A percentile compares a stretch with the other conserved stretches of the same genome.
Conservation (phyloP, 64 coral and sea anemone species). For the Montipora capricornis region DNA sequence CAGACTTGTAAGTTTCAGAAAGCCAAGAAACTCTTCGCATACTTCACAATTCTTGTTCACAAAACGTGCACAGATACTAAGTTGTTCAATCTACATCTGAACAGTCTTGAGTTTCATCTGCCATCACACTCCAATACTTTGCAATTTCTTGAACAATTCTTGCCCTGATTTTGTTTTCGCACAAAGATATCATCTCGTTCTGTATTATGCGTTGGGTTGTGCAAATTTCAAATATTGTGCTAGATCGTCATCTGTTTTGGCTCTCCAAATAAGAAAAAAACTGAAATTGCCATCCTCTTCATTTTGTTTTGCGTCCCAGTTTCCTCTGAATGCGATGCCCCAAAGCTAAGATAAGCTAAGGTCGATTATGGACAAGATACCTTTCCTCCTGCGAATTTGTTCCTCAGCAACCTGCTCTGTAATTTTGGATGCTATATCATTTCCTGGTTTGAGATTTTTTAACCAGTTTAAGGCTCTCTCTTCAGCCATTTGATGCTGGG, state of each 20-base stretch:
- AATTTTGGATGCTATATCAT: neutral
- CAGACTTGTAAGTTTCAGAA: neutral
- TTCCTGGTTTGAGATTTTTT: neutral
- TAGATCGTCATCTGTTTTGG: conserved; percentile 42
- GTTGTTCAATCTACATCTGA: conserved; percentile 21
- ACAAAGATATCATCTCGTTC: conserved; percentile 60
- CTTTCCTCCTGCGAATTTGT: neutral
- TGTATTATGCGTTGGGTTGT: conserved; percentile 61
- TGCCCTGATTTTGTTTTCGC: conserved; percentile 54
- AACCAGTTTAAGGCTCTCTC: neutral
- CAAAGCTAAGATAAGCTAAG: conserved; percentile 9
- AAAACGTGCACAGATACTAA: conserved; percentile 1
- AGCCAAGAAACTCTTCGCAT: neutral
- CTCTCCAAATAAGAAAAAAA: conserved; percentile 56
- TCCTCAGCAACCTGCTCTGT: neutral
- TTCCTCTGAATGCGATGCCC: conserved; percentile 41
- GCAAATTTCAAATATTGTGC: conserved; percentile 35
- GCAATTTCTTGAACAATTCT: conserved; percentile 50
- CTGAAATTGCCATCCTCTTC: conserved; percentile 67
- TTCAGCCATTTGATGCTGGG: neutral
- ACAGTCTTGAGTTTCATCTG: conserved; percentile 70
- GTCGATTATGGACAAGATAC: too few species aligned
- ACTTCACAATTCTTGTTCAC: neutral
- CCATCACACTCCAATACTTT: conserved; percentile 70
- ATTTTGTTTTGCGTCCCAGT: conserved; percentile 58